Evolutionary conservation across 2,113 vertebrate genomes (phyloP).

Genomic region (Oxygymnocypris stewartii): DNA sequence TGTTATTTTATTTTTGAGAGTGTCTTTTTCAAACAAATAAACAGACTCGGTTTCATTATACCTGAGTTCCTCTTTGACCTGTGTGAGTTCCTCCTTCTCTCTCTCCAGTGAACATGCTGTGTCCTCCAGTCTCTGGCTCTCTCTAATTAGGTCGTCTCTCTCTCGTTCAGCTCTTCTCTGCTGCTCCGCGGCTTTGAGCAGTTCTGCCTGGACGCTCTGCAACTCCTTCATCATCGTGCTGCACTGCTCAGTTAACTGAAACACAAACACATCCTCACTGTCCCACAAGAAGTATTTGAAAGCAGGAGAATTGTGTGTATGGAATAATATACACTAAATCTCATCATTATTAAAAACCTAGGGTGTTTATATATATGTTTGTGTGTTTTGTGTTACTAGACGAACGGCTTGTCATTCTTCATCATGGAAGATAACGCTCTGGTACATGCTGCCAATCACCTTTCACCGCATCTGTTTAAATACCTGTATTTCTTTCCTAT

Average conservation of each 20-base stretch:
- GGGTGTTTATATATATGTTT: background rate
- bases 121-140: slow-evolving; percentile 73
- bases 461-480: background rate
- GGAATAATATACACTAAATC: background rate
- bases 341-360: background rate
- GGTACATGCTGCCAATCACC: background rate
- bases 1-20: background rate
- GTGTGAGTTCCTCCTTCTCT: slow-evolving; percentile 67
- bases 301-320: fast-evolving
- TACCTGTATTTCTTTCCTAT: background rate
- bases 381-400: background rate
- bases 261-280: slow-evolving; percentile 33
- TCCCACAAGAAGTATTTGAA: background rate
- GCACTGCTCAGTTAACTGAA: slow-evolving; percentile 70
- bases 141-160: slow-evolving; percentile 70
- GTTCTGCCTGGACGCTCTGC: slow-evolving; percentile 66
- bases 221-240: slow-evolving; percentile 61
- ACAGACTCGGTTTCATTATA: slow-evolving; percentile 54
- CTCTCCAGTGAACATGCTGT: slow-evolving; percentile 64
- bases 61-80: slow-evolving; percentile 78
- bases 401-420: background rate
- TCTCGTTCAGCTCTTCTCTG: slow-evolving; percentile 62
- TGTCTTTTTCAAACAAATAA: background rate
- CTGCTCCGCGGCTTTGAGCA: slow-evolving; percentile 55
- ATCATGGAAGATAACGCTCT: background rate